These are phyloP conservation scores for Borostomias antarcticus DNA, from an alignment of 2,797 vertebrate genomes.

Conservation along the genomic window DNA sequence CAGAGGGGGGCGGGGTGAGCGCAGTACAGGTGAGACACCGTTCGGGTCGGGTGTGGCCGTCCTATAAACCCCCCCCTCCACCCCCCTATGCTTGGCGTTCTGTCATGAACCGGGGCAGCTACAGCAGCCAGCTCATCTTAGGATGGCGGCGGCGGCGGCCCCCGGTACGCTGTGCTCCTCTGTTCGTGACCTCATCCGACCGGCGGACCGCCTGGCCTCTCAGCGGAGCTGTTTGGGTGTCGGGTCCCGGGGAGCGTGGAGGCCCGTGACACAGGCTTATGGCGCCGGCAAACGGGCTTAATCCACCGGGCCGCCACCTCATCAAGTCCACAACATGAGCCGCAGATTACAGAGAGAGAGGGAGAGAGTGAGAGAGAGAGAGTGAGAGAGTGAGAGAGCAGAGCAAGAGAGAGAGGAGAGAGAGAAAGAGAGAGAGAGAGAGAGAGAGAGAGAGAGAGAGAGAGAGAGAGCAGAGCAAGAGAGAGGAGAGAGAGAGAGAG, in stretches of 20 bases:
- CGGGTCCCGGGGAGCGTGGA: constrained; percentile 59
- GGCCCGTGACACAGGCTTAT: constrained; percentile 65
- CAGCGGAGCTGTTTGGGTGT: constrained; percentile 55
- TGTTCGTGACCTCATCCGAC: constrained; percentile 40
- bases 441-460: too few species aligned
- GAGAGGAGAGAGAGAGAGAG: too few species aligned
- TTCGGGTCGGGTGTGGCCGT: neutral
- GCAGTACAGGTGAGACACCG: neutral
- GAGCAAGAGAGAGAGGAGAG: constrained; percentile 30
- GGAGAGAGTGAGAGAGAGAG: constrained; percentile 6
- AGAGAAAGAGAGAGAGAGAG: too few species aligned
- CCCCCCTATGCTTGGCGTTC: neutral
- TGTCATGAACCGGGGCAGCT: too few species aligned
- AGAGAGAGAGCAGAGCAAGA: too few species aligned
- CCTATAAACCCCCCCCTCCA: neutral
- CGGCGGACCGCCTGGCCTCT: constrained; percentile 59
- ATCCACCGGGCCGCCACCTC: constrained; percentile 63
- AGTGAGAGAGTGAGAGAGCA: neutral
- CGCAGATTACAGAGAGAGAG: constrained; percentile 60
- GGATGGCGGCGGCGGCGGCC: too few species aligned
- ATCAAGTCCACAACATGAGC: constrained; percentile 67
- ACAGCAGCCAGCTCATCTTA: too few species aligned
- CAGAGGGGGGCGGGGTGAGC: too few species aligned
- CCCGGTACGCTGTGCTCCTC: too few species aligned
- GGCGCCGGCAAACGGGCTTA: constrained; percentile 65